A percentile compares a stretch with the other conserved stretches of the same genome.
Conservation (phyloP, 2,797 vertebrate species). For the Antennarius maculatus region DNA sequence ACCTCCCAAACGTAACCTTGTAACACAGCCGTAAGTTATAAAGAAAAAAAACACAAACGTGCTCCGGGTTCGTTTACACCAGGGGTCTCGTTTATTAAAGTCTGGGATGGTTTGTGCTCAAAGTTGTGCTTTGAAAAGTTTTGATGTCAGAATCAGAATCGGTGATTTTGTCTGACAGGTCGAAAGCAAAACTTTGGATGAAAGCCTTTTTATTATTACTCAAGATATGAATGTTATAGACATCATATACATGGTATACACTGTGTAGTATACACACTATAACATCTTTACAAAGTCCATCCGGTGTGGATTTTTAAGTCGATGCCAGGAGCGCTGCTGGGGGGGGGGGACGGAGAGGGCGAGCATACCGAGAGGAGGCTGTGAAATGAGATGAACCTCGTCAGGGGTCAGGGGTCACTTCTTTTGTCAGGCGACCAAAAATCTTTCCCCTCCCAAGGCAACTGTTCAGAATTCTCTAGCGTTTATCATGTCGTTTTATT, state of each 20-base stretch:
- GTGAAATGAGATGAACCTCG: not conserved
- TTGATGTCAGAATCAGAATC: slow-evolving; percentile 36
- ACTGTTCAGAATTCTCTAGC: slow-evolving; percentile 20
- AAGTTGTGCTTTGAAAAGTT: slow-evolving; percentile 52
- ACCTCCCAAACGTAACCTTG: not conserved
- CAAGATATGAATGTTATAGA: slow-evolving; percentile 46
- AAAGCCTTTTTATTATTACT: slow-evolving; percentile 47
- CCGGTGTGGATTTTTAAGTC: slow-evolving; percentile 1
- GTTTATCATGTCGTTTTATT: slow-evolving; percentile 33
- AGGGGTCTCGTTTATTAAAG: slow-evolving; percentile 61
- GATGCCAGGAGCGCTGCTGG: not conserved
- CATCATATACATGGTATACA: slow-evolving; percentile 53
- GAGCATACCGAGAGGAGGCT: not conserved
- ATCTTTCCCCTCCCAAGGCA: not conserved
- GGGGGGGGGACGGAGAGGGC: not conserved
- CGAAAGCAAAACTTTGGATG: slow-evolving; percentile 42
- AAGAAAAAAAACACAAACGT: slow-evolving; percentile 42
- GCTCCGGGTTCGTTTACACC: slow-evolving; percentile 46
- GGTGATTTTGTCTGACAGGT: slow-evolving; percentile 28
- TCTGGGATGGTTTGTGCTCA: slow-evolving; percentile 41
- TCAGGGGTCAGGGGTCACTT: slow-evolving; percentile 9
- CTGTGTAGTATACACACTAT: slow-evolving; percentile 50
- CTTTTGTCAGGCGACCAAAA: slow-evolving; percentile 12
- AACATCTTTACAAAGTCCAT: slow-evolving; percentile 38
- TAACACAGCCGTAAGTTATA: slow-evolving; percentile 6